Evolutionary conservation across 2,113 vertebrate genomes (phyloP), one percentile per base, ranked within the genome.

Genomic region (Carollia perspicillata): DNA sequence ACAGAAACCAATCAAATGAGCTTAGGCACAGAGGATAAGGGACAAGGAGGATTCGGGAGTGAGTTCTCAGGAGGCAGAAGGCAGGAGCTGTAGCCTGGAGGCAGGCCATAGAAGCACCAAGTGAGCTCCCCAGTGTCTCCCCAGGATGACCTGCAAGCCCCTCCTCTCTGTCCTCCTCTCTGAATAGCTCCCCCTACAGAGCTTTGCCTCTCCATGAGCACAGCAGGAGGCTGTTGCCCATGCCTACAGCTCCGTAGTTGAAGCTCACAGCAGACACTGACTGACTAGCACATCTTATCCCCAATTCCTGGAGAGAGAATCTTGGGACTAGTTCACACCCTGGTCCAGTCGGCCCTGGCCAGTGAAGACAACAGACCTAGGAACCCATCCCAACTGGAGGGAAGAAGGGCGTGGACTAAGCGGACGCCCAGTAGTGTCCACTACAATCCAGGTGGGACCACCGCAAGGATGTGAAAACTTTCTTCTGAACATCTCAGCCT

Each of bases 141-240:
- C 8, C 23, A 7, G 2, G 0, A 1, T 0, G 7, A 4, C 18
- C 17, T 11, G 49, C 44, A 35, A n/a, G 33, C 5, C 10, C 30
- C 49, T 7, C 17, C 53, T 63, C 60, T 30, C 60, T 30, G 63
- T 5, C 1, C 63, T 49, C 75, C 74, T 22, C 33, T 33, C 49
- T 14, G 0, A 4, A 0, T 6, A 3, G n/a, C 53, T 72, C 35
- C 58, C 44, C 51, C 35, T n/a, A 9, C 3, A 40, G 3, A 30
- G 14, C 40, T 53, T 22, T 23, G 2, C 28, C 47, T 28, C 28
- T 8, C 60, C 2, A 4, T 16, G 33, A 1, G 37, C 23, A 26
- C 0, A 3, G 75, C 10, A 55, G 33, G 75, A 53, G 78, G 30
- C n/a, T 12, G 5, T 55, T 22, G 1, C 20, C 9, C 16, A 2